phyloP scores from a whole-genome alignment of 2,113 vertebrate genomes.

The Notarius lentiginosus region DNA sequence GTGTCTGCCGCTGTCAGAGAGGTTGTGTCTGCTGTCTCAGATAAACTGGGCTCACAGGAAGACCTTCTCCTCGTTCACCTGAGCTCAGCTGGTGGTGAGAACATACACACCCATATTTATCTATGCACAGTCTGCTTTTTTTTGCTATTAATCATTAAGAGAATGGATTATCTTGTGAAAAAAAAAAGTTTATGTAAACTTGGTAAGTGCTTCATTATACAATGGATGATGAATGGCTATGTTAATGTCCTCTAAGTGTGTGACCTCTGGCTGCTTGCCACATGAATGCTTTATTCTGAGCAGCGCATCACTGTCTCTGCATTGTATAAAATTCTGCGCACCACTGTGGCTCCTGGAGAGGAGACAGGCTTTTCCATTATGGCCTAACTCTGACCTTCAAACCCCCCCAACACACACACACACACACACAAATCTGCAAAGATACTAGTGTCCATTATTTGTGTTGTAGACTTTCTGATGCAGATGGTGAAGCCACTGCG shows the following conservation, averaged over 20 bases:
- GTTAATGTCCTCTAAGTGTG: conserved; percentile 8
- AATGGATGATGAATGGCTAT: conserved; percentile 18
- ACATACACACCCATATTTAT: conserved; percentile 40
- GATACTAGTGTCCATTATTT: not conserved
- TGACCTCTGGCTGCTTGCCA: conserved; percentile 20
- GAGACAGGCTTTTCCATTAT: conserved; percentile 27
- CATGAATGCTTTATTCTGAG: conserved; percentile 3
- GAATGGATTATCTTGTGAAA: not conserved
- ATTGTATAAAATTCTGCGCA: conserved; percentile 51
- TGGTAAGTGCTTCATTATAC: conserved; percentile 7
- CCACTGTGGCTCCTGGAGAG: conserved; percentile 29
- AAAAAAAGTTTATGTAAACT: conserved; percentile 15
- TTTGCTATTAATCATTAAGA: not conserved
- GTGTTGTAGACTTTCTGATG: not conserved
- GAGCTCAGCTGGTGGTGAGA: conserved; percentile 93
- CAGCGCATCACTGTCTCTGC: conserved; percentile 27
- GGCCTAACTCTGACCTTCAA: conserved; percentile 34
- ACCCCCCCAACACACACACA: not conserved
- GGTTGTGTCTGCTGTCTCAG: conserved; percentile 84
- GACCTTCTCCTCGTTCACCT: conserved; percentile 89
- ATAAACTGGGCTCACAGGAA: conserved; percentile 93
- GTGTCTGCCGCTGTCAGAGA: conserved; percentile 89
- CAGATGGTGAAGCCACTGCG: not conserved
- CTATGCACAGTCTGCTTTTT: not conserved
- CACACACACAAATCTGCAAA: not conserved